phyloP scores from a whole-genome alignment of 2,113 vertebrate genomes.

The Penelope pileata region DNA sequence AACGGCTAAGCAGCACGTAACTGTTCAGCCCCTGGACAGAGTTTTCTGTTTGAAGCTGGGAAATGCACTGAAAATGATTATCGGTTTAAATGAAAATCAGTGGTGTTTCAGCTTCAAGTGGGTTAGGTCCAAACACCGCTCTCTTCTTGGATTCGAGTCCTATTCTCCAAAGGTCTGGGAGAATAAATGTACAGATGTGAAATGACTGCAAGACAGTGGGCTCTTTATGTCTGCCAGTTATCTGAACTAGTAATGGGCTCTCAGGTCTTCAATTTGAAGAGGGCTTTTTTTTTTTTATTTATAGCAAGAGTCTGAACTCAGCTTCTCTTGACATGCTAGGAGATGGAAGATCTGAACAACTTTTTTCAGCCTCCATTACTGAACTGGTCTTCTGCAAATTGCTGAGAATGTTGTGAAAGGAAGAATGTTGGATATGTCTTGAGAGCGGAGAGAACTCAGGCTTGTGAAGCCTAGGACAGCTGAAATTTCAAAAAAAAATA shows the following conservation, averaged over 20 bases:
- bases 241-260: background rate
- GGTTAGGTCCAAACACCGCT: background rate
- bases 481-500: background rate
- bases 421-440: background rate
- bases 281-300: background rate
- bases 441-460: background rate
- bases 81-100: background rate
- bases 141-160: background rate
- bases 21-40: background rate
- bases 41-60: background rate
- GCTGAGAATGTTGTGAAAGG: background rate
- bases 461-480: background rate
- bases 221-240: background rate
- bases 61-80: background rate
- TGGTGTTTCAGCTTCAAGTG: background rate
- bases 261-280: background rate
- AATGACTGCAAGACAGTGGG: background rate
- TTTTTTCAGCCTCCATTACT: background rate
- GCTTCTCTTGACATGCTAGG: background rate
- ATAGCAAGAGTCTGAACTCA: background rate
- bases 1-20: background rate
- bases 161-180: background rate
- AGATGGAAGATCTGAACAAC: background rate
- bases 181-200: background rate
- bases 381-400: background rate